Evolutionary conservation across 30 jellyfish, hydroid and myxozoan genomes (phyloP), one percentile per base, ranked within the genome.

Genomic region (Mastigias papua): DNA sequence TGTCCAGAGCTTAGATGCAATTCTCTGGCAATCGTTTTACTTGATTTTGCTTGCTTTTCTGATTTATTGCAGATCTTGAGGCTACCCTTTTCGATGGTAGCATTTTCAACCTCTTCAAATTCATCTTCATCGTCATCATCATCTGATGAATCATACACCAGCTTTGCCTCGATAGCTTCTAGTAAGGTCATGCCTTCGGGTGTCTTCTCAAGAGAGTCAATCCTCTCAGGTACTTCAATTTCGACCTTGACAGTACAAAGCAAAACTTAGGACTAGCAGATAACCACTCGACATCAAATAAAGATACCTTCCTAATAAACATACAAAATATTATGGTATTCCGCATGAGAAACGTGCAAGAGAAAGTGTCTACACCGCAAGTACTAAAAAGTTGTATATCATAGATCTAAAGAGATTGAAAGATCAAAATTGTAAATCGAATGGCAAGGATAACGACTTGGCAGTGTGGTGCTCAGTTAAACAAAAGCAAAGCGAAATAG

Each of bases 41-140:
- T 75, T 54, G 27, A 49, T n/a, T 83, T 83, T 33, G 50, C 26
- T n/a, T 66, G 71, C 34, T 25, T 33, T 7, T 77, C 88, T 32
- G 78, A 29, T 26, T 80, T 80, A 20, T 48, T 37, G 29, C 62
- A 65, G 21, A 34, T 64, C 22, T 80, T 80, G 72, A 65, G 48
- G 28, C 57, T 62, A 20, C 48, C 60, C 25, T 80, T 80, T 28
- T 26, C 60, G 35, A 54, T 72, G 22, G 46, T 33, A 22, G 78
- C 87, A 63, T 68, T 90, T 29, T 78, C 93, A 20, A 69, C 90
- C 23, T 75, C 95, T 42, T 89, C 97, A 48, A 82, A 91, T 30
- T 81, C 95, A 37, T 82, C 91, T 28, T 90, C 97, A 20, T 90
- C 92, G 10, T 82, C 95, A 9, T 90, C 95, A 19, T 83, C 94